Percentiles rank a stretch among this genome's conserved stretches.
phyloP scores from a whole-genome alignment of 2,888 invertebrate species.

The Acanthosepion lycidas region DNA sequence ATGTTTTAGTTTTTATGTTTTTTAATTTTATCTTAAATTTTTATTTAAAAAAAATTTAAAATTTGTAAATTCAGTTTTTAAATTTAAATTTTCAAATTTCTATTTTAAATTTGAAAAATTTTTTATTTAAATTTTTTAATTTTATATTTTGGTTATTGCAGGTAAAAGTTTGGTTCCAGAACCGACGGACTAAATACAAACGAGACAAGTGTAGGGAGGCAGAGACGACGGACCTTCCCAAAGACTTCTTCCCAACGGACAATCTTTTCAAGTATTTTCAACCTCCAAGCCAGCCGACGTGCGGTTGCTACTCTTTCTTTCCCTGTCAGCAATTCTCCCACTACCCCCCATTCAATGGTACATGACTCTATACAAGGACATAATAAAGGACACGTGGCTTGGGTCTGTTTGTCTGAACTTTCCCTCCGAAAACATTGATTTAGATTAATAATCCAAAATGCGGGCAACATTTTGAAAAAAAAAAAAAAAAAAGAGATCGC shows the following conservation, averaged over 20 bases:
- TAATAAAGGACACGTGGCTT: not conserved
- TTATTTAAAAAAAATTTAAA: too few species aligned
- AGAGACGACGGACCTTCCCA: slow-evolving; percentile 57
- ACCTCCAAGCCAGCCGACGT: slow-evolving; percentile 36
- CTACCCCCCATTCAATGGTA: not conserved
- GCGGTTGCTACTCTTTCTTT: not conserved
- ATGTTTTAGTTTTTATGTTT: too few species aligned
- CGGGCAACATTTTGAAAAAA: not conserved
- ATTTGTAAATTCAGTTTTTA: too few species aligned
- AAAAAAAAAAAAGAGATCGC: not conserved
- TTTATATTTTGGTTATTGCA: slow-evolving; percentile 49
- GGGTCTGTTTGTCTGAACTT: not conserved
- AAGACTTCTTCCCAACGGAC: slow-evolving; percentile 23
- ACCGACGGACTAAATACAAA: slow-evolving; percentile 70
- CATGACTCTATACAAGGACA: not conserved
- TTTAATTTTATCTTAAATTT: too few species aligned
- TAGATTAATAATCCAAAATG: not conserved
- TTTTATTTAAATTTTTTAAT: not conserved
- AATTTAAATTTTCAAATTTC: too few species aligned
- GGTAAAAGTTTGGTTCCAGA: slow-evolving; percentile 74
- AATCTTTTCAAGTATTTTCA: slow-evolving; percentile 46
- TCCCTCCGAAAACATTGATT: not conserved
- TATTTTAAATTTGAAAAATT: too few species aligned
- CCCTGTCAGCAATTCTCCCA: slow-evolving; percentile 40
- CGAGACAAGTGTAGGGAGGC: slow-evolving; percentile 66